Evolutionary conservation across 92 coral and sea anemone genomes (phyloP), one percentile per base, ranked within the genome.

Genomic region (Phymanthus crucifer): DNA sequence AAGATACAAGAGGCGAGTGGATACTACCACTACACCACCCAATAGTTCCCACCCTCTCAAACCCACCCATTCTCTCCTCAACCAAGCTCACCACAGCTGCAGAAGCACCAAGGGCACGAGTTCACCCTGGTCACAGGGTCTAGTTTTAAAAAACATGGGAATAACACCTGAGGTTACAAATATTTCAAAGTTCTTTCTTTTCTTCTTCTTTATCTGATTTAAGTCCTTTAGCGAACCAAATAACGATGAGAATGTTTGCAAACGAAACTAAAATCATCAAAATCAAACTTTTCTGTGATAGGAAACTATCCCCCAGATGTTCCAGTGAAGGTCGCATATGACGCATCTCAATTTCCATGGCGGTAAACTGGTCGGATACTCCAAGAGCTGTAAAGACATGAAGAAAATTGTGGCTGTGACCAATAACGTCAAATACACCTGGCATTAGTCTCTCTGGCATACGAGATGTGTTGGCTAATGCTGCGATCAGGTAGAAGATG

Each of bases 391-490:
- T 91, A 38, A 96, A 96, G 2, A 96, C 80, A 76, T 96, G 99
- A 19, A 96, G 88, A 40, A 93, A 96, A 77, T 96, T 94, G 78
- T 96, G 99, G 76, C 99, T 96, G 78, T 96, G 97, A 0, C 99
- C 99, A 8, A 93, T 64, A 23, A 91, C 64, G 74, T 96, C 99
- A 79, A 93, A 96, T 1, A 89, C 88, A 4, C 98, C 98, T 5
- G 99, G 99, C 43, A 94, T 91, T 7, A 93, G 64, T 31, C 99
- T 88, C 58, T 96, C 99, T 1, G 99, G 99, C 70, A 96, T 88
- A 32, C 97, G 80, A 4, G 93, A 65, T 78, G 89, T 92, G 84
- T 96, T 96, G 32, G 94, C 95, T 13, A 96, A 24, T 3, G 99
- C 99, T 21, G 99, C 82, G 23, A 96, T 83, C 0, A 96, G 71